Base-by-base conservation (phyloP, 1,140 invertebrate species). In the Cataglyphis hispanica region DNA sequence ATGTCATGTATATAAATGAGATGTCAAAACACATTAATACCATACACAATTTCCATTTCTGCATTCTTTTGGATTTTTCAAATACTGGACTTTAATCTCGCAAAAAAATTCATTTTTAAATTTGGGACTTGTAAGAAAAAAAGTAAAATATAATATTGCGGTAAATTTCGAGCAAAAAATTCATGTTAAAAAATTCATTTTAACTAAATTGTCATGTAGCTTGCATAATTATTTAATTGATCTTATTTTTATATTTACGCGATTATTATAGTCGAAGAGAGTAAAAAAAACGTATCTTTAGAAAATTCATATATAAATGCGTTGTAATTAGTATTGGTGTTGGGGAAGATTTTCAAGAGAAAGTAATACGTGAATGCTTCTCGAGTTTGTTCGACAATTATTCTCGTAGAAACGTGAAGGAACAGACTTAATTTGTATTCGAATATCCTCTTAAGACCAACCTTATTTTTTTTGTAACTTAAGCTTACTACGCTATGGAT, bases 351-450 rank as follows among this genome's bases (percentile, higher is more conserved):
- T 34, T 56, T 50, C 16, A 16, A 50, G 67, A 83, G 25, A 27
- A 61, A 83, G 43, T 22, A 72, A 31, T 74, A 85, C 46, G 37
- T 69, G 90, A 92, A 92, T 92, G 80, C 90, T 75, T 89, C 69
- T 92, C 89, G 91, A 91, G 90, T 90, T 86, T 76, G 91, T 91
- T 89, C 90, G 40, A 46, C 10, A 58, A 60, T 46, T 56, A 43
- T 69, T 80, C 22, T 37, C 60, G 70, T 37, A 16, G 46, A 22
- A 31, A 37, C 13, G 40, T 19, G 4, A 13, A 58, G 6, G 89
- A 87, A 84, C 74, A 67, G 50, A 90, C 83, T 92, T 92, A 76
- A 92, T 88, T 91, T 76, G 90, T 84, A 92, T 92, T 92, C 90
- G 87, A 70, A 37, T 43, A 53, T 80, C 11, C 7, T 80, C 8